Percentiles rank a stretch among this genome's conserved stretches.
phyloP scores from a whole-genome alignment of 2,888 invertebrate genomes.

The Orthosia gothica region DNA sequence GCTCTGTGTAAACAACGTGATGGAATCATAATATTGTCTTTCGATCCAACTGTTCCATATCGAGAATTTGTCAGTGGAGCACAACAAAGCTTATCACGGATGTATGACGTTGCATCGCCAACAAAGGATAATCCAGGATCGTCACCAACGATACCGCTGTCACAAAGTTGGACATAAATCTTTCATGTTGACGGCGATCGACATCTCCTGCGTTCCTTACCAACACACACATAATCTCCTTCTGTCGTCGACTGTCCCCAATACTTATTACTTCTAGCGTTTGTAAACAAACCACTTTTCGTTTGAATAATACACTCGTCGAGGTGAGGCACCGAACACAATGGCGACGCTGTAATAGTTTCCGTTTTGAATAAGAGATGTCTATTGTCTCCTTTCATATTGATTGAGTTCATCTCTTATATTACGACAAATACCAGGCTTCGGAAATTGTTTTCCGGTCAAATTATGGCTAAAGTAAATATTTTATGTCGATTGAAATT shows the following conservation, averaged over 20 bases:
- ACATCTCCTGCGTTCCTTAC: conserved; percentile 79
- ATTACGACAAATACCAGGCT: conserved; percentile 76
- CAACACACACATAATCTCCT: conserved; percentile 79
- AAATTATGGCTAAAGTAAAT: conserved; percentile 70
- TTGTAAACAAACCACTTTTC: conserved; percentile 89
- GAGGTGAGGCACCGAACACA: conserved; percentile 89
- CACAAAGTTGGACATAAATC: conserved; percentile 89
- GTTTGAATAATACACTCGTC: conserved; percentile 88
- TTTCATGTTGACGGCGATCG: conserved; percentile 85
- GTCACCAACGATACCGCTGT: conserved; percentile 83
- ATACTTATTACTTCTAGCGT: conserved; percentile 84
- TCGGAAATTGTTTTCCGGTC: conserved; percentile 81
- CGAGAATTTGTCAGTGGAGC: conserved; percentile 67
- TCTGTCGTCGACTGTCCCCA: conserved; percentile 82
- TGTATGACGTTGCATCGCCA: conserved; percentile 83
- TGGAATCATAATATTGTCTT: conserved; percentile 68
- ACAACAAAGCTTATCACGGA: conserved; percentile 82
- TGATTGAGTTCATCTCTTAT: conserved; percentile 87
- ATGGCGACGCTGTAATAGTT: conserved; percentile 89
- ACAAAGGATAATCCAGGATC: conserved; percentile 89
- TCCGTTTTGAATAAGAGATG: conserved; percentile 90
- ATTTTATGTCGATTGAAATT: conserved; percentile 68
- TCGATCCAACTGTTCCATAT: conserved; percentile 65
- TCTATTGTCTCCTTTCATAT: conserved; percentile 89
- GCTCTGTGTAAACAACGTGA: conserved; percentile 64